phyloP scores from a whole-genome alignment of 2,888 invertebrate species.

The Acleris emargana region DNA sequence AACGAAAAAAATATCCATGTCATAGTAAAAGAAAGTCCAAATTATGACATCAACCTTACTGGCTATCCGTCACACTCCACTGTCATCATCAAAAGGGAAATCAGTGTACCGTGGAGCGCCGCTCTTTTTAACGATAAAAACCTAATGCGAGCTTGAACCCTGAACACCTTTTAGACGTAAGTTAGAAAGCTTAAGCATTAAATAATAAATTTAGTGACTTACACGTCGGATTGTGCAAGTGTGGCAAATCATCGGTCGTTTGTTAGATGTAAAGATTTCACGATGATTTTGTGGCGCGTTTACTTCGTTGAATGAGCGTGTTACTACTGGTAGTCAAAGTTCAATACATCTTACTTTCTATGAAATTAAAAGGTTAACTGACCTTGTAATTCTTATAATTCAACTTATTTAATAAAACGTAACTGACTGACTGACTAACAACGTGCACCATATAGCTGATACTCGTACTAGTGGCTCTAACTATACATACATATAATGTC shows the following conservation, averaged over 20 bases:
- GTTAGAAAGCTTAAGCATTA: constrained; percentile 38
- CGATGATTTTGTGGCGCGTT: constrained; percentile 28
- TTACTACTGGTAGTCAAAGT: constrained; percentile 1
- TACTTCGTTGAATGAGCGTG: constrained; percentile 14
- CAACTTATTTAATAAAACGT: too few species aligned
- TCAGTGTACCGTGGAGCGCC: constrained; percentile 49
- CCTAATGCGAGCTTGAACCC: constrained; percentile 47
- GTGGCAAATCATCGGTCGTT: constrained; percentile 28
- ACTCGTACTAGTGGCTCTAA: too few species aligned
- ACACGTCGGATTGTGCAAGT: constrained; percentile 34
- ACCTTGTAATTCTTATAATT: too few species aligned
- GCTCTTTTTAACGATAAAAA: constrained; percentile 44
- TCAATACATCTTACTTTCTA: constrained; percentile 6
- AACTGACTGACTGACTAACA: too few species aligned
- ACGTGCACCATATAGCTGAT: too few species aligned
- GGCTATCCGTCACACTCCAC: constrained; percentile 52
- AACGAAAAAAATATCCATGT: constrained; percentile 27
- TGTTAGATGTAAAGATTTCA: constrained; percentile 29
- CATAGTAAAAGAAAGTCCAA: constrained; percentile 44
- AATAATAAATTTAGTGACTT: constrained; percentile 32
- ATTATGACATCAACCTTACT: constrained; percentile 53
- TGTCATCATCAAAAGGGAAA: constrained; percentile 55
- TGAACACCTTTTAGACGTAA: constrained; percentile 41
- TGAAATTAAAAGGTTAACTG: not conserved
- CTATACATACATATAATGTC: too few species aligned